Conservation (phyloP, 2,888 invertebrate species). For the Lottia gigantea region DNA sequence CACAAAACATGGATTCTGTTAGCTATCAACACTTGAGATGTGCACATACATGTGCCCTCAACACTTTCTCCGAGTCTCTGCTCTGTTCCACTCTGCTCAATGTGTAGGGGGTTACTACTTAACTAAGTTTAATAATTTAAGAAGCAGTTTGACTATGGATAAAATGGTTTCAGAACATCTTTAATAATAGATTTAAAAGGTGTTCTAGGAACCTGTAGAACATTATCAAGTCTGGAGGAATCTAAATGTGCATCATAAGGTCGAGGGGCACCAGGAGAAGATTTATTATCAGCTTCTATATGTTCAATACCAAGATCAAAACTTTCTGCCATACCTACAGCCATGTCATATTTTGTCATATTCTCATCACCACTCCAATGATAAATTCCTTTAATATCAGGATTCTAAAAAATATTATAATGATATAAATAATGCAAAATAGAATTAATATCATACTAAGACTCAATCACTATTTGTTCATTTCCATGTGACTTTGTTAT, state of each 20-base stretch:
- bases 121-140: too few relatives aligned
- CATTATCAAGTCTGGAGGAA: conserved; percentile 56
- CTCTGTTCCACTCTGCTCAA: too few relatives aligned
- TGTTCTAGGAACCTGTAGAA: conserved; percentile 65
- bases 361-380: conserved; percentile 71
- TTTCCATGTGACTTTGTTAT: too few relatives aligned
- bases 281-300: conserved; percentile 60
- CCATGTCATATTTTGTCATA: conserved; percentile 72
- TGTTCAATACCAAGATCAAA: conserved; percentile 67
- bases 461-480: too few relatives aligned
- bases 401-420: conserved; percentile 49
- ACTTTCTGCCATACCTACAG: conserved; percentile 67
- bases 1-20: too few relatives aligned
- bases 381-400: conserved; percentile 66
- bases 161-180: conserved; percentile 35
- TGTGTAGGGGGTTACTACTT: too few relatives aligned
- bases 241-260: conserved; percentile 69
- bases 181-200: conserved; percentile 66
- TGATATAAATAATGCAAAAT: too few relatives aligned
- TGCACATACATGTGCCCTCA: too few relatives aligned
- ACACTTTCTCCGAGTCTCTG: too few relatives aligned
- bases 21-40: too few relatives aligned
- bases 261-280: conserved; percentile 60
- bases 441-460: too few relatives aligned
- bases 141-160: conserved; percentile 8